Conservation (phyloP, 2,797 vertebrate genomes). For the Halcyon smyrnensis region DNA sequence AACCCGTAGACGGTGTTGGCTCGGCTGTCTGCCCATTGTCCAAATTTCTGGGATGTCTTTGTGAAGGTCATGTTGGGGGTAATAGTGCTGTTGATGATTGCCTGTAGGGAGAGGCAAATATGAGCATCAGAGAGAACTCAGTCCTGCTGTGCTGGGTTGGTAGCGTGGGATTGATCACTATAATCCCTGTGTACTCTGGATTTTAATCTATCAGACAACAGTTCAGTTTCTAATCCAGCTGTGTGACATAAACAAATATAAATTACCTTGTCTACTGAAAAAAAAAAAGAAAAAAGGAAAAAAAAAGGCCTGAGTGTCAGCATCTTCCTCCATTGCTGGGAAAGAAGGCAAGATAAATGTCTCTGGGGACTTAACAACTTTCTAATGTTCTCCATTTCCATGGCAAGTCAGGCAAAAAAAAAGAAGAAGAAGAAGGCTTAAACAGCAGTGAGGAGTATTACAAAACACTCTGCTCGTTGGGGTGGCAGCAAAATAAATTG, state of each 20-base stretch:
- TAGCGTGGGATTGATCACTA: accelerated
- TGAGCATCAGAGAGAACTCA: neutral
- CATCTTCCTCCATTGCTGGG: neutral
- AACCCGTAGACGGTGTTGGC: conserved; percentile 96
- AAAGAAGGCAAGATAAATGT: neutral
- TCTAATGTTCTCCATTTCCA: neutral
- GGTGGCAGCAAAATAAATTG: neutral
- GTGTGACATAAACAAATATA: accelerated
- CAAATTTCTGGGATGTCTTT: conserved; percentile 97
- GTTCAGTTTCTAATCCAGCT: neutral
- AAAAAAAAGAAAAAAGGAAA: neutral
- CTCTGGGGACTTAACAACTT: neutral
- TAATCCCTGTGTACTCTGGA: neutral
- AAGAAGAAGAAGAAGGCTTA: neutral
- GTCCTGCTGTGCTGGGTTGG: neutral
- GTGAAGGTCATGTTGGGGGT: conserved; percentile 99
- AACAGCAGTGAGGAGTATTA: neutral
- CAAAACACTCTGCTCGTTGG: neutral
- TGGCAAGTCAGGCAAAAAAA: neutral
- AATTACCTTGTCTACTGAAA: neutral
- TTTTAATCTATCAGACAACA: neutral
- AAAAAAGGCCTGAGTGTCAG: neutral
- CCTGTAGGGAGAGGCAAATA: conserved; percentile 74
- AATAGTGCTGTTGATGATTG: conserved; percentile 97
- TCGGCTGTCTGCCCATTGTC: conserved; percentile 96